These are phyloP conservation scores for Drosophila dunni DNA, from an alignment of 1,140 invertebrate genomes.

Conservation along the genomic window DNA sequence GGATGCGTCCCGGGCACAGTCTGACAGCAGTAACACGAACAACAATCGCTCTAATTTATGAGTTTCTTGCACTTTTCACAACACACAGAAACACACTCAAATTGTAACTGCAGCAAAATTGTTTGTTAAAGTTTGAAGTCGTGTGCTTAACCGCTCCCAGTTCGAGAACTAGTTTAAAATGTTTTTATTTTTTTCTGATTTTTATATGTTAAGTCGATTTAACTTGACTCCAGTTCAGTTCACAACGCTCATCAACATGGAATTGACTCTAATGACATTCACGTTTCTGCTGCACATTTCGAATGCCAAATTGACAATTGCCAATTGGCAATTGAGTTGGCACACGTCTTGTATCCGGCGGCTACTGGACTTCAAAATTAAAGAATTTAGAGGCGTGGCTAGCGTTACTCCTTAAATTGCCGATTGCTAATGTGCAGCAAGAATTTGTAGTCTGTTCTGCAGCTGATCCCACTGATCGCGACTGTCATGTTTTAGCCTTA, in stretches of 20 bases:
- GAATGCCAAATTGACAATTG: conserved; percentile 47
- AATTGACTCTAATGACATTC: conserved; percentile 69
- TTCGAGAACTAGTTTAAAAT: conserved; percentile 67
- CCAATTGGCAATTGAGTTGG: conserved; percentile 22
- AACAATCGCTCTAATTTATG: conserved; percentile 68
- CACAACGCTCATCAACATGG: conserved; percentile 60
- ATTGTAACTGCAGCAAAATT: neutral
- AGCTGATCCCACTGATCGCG: conserved; percentile 15
- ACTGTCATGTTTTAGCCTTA: conserved; percentile 41
- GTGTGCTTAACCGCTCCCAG: conserved; percentile 65
- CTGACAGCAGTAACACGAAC: conserved; percentile 13
- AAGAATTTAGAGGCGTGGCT: neutral
- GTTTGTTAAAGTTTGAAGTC: conserved; percentile 72
- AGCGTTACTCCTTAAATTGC: conserved; percentile 11
- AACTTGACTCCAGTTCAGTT: neutral
- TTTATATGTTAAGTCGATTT: neutral
- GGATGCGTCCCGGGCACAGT: conserved; percentile 17
- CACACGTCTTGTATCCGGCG: conserved; percentile 50
- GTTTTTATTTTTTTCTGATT: conserved; percentile 21
- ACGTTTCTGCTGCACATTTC: conserved; percentile 57
- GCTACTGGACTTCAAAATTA: conserved; percentile 8
- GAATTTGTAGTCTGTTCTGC: neutral
- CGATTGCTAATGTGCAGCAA: conserved; percentile 27
- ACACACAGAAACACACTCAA: neutral
- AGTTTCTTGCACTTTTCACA: conserved; percentile 73